Base-by-base conservation (phyloP, 37 sponge, comb jelly and placozoan species). In the Diacarnus erythraeanus region DNA sequence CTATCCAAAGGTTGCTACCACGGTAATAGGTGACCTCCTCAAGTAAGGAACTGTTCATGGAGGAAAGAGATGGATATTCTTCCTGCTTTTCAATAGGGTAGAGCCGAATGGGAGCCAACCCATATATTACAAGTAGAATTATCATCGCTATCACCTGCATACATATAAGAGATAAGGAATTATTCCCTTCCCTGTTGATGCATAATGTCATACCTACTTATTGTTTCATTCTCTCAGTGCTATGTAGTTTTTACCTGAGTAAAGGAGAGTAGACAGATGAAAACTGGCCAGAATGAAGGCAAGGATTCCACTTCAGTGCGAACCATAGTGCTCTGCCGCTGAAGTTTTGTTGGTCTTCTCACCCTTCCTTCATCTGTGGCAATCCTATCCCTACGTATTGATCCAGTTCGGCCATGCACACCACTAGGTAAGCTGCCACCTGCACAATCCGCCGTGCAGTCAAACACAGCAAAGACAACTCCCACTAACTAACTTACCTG, bases 261-360 rank as follows among this genome's bases (percentile, higher is more conserved):
- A 6, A 92, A 9, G 23, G 83, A 82, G 35, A 97, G 75, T n/a
- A 90, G 76, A 20, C 92, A 38, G 33, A 89, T 94, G 84, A 92
- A 97, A 61, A 87, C 71, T 15, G 98, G 98, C 71, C 72, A 87
- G 82, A 97, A 97, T 57, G 94, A 81, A 1, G 97, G 97, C 33
- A 96, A 88, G 37, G 94, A 92, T 65, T 90, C 88, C 69, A 92
- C 85, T 60, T 92, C 71, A 8, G 69, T 59, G 3, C 86, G 80
- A 2, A 92, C 78, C 20, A 85, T 47, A 0, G 89, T 85, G 76
- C 82, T 85, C 82, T 92, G 93, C 4, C 93, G 71, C 44, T 84
- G 68, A n/a, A 92, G 86, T 38, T 92, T 92, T 27, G 80, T 88
- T 12, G 44, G 27, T 29, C 33, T 68, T 35, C 40, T 64, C 21